Evolutionary conservation across 2,888 invertebrate genomes (phyloP).

Genomic region (Scaptomyza polygonia): DNA sequence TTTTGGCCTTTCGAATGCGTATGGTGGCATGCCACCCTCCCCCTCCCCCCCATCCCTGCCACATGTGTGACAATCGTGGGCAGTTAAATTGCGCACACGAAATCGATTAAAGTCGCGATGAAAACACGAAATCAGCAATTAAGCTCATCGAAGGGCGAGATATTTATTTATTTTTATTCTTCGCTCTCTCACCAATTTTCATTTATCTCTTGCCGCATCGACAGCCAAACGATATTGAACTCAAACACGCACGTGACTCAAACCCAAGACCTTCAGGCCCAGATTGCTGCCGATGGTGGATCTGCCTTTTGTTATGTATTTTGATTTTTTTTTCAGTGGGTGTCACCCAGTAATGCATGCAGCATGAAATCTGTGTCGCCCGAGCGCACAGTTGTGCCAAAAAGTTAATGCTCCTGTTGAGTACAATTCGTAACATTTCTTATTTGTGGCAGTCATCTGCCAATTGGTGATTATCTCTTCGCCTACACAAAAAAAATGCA

Average conservation of each 20-base stretch:
- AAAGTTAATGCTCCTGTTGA: conserved; percentile 30
- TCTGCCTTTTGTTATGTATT: too few relatives aligned
- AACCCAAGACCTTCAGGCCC: conserved; percentile 15
- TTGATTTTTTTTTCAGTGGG: conserved; percentile 28
- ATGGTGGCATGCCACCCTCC: conserved; percentile 38
- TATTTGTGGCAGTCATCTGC: conserved; percentile 8
- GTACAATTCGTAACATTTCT: conserved; percentile 21
- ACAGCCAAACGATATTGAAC: conserved; percentile 56
- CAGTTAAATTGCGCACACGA: conserved; percentile 62
- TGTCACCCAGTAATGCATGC: conserved; percentile 29
- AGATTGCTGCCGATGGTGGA: conserved; percentile 6
- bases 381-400: conserved; percentile 10
- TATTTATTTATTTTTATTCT: conserved; percentile 40
- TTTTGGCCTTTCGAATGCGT: neutral
- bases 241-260: conserved; percentile 64
- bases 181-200: conserved; percentile 22
- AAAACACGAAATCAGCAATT: conserved; percentile 72
- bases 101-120: conserved; percentile 71
- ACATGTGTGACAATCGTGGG: conserved; percentile 61
- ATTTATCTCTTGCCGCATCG: conserved; percentile 36
- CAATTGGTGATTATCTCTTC: conserved; percentile 29
- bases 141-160: conserved; percentile 61
- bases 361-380: conserved; percentile 52
- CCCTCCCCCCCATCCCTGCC: too few relatives aligned
- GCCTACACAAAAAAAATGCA: conserved; percentile 20